Conservation (phyloP, 1,140 invertebrate genomes). For the Oscheius sp. region DNA sequence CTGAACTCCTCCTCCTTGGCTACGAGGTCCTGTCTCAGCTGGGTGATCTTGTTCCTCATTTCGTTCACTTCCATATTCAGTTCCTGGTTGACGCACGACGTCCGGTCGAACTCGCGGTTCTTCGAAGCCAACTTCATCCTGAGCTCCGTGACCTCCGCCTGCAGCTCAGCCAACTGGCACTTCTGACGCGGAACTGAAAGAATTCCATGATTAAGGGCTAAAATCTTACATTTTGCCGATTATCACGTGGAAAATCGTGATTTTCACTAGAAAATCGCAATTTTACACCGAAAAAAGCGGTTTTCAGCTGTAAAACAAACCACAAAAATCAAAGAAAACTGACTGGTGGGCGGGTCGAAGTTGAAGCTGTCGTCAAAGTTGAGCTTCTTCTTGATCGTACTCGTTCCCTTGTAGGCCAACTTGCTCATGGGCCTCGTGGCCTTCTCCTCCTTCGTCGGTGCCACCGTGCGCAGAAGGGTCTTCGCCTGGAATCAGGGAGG, state of each 20-base stretch:
- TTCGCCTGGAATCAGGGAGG: neutral
- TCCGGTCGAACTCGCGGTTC: neutral
- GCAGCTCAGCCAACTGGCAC: neutral
- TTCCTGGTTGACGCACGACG: neutral
- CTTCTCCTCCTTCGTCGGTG: neutral
- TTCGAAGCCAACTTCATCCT: too few relatives aligned
- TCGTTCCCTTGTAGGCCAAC: neutral
- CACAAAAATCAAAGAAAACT: neutral
- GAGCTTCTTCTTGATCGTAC: neutral
- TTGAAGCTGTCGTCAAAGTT: constrained; percentile 5
- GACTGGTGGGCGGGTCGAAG: neutral
- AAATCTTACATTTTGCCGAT: too few relatives aligned
- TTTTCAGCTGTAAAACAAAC: too few relatives aligned
- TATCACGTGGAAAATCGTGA: too few relatives aligned
- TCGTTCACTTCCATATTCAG: neutral
- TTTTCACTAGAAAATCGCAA: too few relatives aligned
- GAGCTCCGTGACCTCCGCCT: too few relatives aligned
- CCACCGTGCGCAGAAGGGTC: neutral
- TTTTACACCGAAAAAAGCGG: too few relatives aligned
- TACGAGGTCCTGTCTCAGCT: neutral
- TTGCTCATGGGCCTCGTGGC: neutral
- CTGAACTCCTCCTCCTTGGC: neutral
- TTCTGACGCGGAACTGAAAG: neutral
- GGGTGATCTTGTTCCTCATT: neutral
- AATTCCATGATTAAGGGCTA: too few relatives aligned